These are phyloP conservation scores for Ophioderma brevispina DNA, from an alignment of 35 echinoderm and acorn worm species.

Conservation along the genomic window DNA sequence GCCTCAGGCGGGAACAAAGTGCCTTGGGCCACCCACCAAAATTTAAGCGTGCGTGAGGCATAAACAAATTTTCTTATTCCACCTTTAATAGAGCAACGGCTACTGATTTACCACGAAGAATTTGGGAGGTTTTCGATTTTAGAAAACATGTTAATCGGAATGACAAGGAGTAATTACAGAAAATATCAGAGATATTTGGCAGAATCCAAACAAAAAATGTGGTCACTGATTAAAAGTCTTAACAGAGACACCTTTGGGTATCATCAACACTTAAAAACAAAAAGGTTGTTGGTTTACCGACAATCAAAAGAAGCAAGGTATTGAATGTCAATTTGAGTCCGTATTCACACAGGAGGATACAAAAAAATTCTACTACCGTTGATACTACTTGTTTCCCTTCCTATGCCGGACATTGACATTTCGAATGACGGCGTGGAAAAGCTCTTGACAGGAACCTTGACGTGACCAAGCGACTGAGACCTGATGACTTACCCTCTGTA, in stretches of 20 bases:
- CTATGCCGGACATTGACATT: constrained; percentile 28
- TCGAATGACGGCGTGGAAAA: not conserved
- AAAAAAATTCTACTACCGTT: not conserved
- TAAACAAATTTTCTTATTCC: not conserved
- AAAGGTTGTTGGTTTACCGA: not conserved
- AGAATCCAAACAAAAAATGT: not conserved
- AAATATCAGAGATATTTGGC: not conserved
- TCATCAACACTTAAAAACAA: not conserved
- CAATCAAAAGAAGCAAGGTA: constrained; percentile 1
- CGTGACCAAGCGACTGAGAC: not conserved
- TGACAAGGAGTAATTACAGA: not conserved
- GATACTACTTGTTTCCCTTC: not conserved
- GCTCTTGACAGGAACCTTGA: constrained; percentile 20
- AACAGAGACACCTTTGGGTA: not conserved
- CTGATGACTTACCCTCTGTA: constrained; percentile 5
- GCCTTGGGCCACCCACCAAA: not conserved
- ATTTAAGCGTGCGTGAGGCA: not conserved
- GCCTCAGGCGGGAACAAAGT: not conserved
- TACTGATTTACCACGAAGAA: not conserved
- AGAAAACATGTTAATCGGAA: not conserved
- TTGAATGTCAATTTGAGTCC: constrained; percentile 20
- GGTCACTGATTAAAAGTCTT: not conserved
- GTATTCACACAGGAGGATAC: constrained; percentile 18
- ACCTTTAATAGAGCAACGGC: not conserved
- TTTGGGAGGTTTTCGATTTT: not conserved